Evolutionary conservation across 2,888 invertebrate species (phyloP).

Genomic region (Drosophila longiperda): DNA sequence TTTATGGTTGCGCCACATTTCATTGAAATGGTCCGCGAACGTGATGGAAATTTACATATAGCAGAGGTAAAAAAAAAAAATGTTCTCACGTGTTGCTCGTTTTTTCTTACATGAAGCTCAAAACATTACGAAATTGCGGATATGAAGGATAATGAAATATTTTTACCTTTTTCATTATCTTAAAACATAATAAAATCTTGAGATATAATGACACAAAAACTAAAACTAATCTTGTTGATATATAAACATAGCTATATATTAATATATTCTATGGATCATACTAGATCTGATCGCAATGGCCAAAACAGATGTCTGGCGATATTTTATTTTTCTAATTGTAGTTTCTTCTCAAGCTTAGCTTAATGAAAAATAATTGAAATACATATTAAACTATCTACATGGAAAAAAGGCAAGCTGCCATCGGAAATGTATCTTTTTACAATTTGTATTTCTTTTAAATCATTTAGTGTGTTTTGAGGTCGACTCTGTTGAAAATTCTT

Average conservation of each 20-base stretch:
- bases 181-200: not conserved
- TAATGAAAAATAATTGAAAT: not conserved
- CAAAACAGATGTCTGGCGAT: not conserved
- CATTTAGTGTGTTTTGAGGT: conserved; percentile 9
- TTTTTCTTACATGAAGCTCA: conserved; percentile 16
- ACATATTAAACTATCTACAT: not conserved
- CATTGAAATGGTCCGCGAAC: conserved; percentile 63
- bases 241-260: not conserved
- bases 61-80: conserved; percentile 19
- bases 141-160: not conserved
- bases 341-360: not conserved
- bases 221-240: not conserved
- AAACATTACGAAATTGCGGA: not conserved
- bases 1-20: conserved; percentile 60
- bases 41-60: conserved; percentile 71
- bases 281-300: not conserved
- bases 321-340: not conserved
- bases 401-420: not conserved
- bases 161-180: not conserved
- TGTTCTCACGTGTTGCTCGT: conserved; percentile 50
- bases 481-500: not conserved
- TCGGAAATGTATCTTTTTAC: not conserved
- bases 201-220: too few relatives aligned
- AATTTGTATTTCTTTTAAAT: not conserved
- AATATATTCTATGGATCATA: not conserved